A percentile compares a stretch with the other conserved stretches of the same genome.
phyloP scores from a whole-genome alignment of 1,140 invertebrate genomes.

The Antheraea pernyi region DNA sequence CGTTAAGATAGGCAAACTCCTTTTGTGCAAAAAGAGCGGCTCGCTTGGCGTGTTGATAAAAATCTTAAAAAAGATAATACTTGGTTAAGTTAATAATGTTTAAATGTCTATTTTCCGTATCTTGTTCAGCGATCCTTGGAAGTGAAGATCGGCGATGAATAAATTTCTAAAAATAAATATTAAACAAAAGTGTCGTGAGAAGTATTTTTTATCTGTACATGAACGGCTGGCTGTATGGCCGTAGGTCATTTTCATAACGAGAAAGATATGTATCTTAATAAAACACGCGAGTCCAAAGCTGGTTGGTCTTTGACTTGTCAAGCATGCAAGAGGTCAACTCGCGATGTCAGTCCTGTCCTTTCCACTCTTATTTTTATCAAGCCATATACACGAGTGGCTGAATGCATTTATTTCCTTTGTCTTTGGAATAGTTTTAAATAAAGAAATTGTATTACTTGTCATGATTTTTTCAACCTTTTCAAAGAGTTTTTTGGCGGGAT shows the following conservation, averaged over 20 bases:
- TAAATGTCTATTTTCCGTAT: not conserved
- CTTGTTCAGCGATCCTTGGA: not conserved
- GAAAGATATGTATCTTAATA: conserved; percentile 3
- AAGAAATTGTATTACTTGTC: not conserved
- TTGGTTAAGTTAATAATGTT: not conserved
- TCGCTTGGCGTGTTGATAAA: not conserved
- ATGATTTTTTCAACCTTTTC: no score
- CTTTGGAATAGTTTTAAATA: not conserved
- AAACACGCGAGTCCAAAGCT: not conserved
- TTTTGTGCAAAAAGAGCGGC: not conserved
- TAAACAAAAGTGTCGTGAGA: no score
- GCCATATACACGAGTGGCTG: not conserved
- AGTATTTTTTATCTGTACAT: not conserved
- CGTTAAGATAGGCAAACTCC: conserved; percentile 1
- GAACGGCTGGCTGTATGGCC: not conserved
- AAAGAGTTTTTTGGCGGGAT: no score
- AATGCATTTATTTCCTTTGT: not conserved
- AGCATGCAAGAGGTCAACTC: conserved; percentile 3
- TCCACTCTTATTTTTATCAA: conserved; percentile 1
- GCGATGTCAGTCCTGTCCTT: not conserved
- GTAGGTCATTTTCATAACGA: conserved; percentile 2
- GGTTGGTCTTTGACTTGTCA: conserved; percentile 3
- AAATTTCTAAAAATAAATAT: conserved; percentile 1
- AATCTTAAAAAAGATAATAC: not conserved
- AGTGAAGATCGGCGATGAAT: not conserved